phyloP scores from a whole-genome alignment of 2,113 vertebrate species.

The Sterrhoptilus dennistouni region DNA sequence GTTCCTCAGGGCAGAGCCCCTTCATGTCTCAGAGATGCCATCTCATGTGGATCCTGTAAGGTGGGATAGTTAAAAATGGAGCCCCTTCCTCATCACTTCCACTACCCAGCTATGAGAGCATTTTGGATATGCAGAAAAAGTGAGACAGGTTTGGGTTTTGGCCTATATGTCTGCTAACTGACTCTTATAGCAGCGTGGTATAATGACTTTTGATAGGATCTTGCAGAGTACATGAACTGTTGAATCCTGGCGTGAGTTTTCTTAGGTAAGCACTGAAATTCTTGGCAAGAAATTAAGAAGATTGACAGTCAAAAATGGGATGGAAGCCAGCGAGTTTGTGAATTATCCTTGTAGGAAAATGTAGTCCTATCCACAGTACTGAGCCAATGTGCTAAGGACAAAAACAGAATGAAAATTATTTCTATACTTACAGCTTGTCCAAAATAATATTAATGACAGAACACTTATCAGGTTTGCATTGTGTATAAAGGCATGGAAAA shows the following conservation, averaged over 20 bases:
- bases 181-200: not conserved
- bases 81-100: not conserved
- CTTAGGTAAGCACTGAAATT: not conserved
- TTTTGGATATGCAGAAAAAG: not conserved
- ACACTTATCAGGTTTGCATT: not conserved
- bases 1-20: not conserved
- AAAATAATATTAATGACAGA: not conserved
- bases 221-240: not conserved
- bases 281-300: constrained; percentile 8
- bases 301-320: not conserved
- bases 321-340: not conserved
- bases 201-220: not conserved
- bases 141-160: not conserved
- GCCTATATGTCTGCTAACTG: not conserved
- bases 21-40: not conserved
- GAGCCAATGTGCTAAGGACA: not conserved
- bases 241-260: not conserved
- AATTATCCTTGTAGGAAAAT: not conserved
- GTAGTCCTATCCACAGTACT: not conserved
- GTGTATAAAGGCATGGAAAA: not conserved
- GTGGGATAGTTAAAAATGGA: not conserved
- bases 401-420: not conserved
- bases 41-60: not conserved
- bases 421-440: not conserved
- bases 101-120: not conserved